These are phyloP conservation scores for Drosophila kohkoa DNA, from an alignment of 1,140 invertebrate genomes.

Conservation along the genomic window DNA sequence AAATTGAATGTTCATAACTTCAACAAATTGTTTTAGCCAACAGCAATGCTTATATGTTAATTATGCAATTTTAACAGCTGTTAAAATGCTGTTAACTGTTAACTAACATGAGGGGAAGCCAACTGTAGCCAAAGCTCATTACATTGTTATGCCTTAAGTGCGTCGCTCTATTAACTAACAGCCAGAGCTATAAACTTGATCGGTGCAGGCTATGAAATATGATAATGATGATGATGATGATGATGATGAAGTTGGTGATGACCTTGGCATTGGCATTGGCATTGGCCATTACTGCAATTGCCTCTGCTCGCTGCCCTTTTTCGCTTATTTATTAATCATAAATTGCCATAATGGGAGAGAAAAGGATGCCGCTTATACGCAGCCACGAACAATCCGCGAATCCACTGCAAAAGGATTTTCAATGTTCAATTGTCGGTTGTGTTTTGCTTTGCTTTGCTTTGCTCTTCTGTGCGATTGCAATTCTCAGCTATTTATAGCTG, in stretches of 20 bases:
- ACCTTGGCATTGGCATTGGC: constrained; percentile 45
- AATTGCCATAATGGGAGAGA: constrained; percentile 58
- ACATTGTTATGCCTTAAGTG: neutral
- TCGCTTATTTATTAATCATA: constrained; percentile 73
- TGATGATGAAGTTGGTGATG: constrained; percentile 1
- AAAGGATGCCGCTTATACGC: constrained; percentile 45
- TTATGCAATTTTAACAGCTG: neutral
- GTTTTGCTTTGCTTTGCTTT: constrained; percentile 9
- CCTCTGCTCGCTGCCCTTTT: constrained; percentile 18
- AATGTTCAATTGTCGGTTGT: constrained; percentile 48
- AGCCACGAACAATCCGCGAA: constrained; percentile 23
- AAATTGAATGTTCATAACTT: neutral
- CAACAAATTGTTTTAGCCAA: neutral
- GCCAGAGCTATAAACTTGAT: constrained; percentile 10
- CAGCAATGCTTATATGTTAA: too few species aligned
- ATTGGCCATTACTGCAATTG: constrained; percentile 30
- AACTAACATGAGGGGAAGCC: constrained; percentile 15
- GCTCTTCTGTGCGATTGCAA: constrained; percentile 17
- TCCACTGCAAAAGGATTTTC: constrained; percentile 24
- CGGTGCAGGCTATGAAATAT: neutral
- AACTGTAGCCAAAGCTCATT: constrained; percentile 3
- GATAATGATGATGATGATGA: too few species aligned
- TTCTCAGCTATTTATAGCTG: constrained; percentile 64
- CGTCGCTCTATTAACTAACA: constrained; percentile 13
- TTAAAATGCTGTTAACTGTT: constrained; percentile 15